Base-by-base conservation (phyloP, 2,113 vertebrate genomes). In the Etia nguti region DNA sequence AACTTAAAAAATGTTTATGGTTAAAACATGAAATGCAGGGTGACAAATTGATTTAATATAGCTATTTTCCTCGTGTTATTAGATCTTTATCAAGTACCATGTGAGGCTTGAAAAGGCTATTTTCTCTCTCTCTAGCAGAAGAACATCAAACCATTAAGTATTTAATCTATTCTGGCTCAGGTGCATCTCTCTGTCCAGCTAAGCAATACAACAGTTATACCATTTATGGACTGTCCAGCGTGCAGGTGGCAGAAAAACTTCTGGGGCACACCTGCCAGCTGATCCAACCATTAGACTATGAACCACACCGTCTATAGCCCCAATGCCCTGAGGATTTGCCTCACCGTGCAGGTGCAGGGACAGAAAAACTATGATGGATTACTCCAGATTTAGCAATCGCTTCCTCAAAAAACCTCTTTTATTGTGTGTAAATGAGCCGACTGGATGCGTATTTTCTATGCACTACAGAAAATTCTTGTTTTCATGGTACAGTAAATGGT, bases 251-350 rank as follows among this genome's bases (percentile, higher is more conserved):
- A 46, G 83, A 87, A 77, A 89, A 90, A 85, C 89, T 95, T 95
- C 92, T 94, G 92, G 93, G 94, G 91, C 94, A 95, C 96, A 96
- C 94, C 95, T 96, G 96, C 91, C 94, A 95, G 94, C 93, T 95
- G 96, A 93, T 93, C 59, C 91, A 83, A 83, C 92, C 94, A 93
- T 92, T 92, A 92, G 90, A 93, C 55, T 62, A 82, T 59, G 48
- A 70, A 92, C 89, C 89, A 89, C 86, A 80, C 80, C 86, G 91
- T 93, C 93, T 92, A 7, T 31, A 85, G 68, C 41, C 81, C 81
- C 38, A 4, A 20, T 93, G 90, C 95, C 95, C 87, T 3, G 84
- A 91, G 94, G 92, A 90, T 12, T 56, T 29, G 62, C 79, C 86
- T 91, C 88, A 80, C 56, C 80, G 34, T 79, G 90, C 95, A 96